A percentile compares a stretch with the other conserved stretches of the same genome.
These are phyloP conservation scores for Spermophilus dauricus DNA, from an alignment of 2,113 vertebrate genomes.

Conservation along the genomic window DNA sequence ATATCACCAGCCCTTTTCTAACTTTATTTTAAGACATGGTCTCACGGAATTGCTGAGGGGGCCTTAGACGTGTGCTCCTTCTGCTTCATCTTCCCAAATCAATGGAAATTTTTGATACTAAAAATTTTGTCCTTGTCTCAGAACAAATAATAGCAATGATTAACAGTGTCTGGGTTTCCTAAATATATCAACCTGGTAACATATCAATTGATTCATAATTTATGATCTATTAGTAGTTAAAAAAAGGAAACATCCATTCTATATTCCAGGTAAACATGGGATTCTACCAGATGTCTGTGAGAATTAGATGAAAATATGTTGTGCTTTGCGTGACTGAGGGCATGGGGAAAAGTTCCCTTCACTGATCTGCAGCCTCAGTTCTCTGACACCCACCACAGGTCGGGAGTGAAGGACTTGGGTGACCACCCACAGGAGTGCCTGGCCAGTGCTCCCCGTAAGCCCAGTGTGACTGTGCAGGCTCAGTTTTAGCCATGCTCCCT, in stretches of 20 bases:
- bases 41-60: background rate
- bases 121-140: background rate
- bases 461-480: background rate
- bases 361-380: background rate
- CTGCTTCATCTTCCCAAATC: background rate
- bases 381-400: background rate
- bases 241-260: background rate
- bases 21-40: background rate
- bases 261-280: background rate
- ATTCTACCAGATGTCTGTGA: conserved; percentile 1
- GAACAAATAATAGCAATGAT: conserved; percentile 43
- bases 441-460: background rate
- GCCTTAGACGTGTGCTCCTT: background rate
- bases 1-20: background rate
- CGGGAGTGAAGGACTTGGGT: background rate
- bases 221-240: background rate
- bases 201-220: background rate
- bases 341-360: background rate
- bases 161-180: background rate
- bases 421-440: too few relatives aligned
- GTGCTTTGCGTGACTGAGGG: background rate
- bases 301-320: background rate
- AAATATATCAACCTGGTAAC: background rate
- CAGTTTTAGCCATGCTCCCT: background rate
- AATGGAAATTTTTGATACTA: conserved; percentile 17